These are phyloP conservation scores for Branchinecta lindahli DNA, from an alignment of 1,140 invertebrate genomes.

Conservation along the genomic window DNA sequence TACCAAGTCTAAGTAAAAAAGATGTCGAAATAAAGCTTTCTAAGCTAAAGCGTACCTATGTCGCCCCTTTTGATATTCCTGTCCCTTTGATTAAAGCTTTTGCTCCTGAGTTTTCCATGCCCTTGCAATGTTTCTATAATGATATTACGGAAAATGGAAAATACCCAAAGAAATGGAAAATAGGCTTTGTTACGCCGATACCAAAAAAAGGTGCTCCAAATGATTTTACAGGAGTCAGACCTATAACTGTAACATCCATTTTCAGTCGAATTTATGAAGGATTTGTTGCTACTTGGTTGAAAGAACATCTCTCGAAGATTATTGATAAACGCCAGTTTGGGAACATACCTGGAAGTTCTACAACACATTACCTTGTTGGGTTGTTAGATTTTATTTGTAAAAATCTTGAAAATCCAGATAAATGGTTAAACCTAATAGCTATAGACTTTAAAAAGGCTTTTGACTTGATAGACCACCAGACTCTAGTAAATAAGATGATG, in stretches of 20 bases:
- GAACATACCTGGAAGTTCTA: neutral
- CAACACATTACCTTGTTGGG: neutral
- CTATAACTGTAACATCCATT: neutral
- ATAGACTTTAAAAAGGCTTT: neutral
- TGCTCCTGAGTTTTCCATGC: neutral
- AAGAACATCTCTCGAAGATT: neutral
- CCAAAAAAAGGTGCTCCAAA: neutral
- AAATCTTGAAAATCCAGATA: neutral
- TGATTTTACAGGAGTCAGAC: neutral
- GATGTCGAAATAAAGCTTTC: neutral
- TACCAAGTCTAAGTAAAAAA: neutral
- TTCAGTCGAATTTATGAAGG: neutral
- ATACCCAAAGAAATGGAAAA: neutral
- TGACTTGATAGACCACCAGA: neutral
- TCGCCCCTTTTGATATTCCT: neutral
- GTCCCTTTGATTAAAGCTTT: neutral
- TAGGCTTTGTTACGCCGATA: neutral
- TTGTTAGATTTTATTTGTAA: neutral
- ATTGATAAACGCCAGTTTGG: neutral
- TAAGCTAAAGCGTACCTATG: neutral
- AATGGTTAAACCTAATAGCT: neutral
- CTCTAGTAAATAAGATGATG: neutral
- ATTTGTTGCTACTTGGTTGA: neutral
- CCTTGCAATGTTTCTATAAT: neutral
- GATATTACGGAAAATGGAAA: neutral